Conservation (phyloP, 2,113 vertebrate genomes). For the Corythaixoides concolor region DNA sequence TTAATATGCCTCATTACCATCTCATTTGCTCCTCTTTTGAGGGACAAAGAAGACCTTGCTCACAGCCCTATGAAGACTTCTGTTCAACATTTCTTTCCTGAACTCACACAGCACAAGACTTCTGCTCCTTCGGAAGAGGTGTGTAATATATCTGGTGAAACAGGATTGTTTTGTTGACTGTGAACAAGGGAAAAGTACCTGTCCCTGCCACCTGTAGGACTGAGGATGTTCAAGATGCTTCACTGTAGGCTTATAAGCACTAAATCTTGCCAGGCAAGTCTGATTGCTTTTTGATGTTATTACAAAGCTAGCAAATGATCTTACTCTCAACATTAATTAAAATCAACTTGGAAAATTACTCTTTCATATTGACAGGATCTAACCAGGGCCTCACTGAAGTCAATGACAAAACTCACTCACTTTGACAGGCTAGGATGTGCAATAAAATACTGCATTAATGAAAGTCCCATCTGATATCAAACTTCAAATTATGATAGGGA, state of each 20-base stretch:
- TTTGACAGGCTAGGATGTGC: neutral
- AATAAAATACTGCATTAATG: neutral
- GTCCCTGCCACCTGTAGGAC: neutral
- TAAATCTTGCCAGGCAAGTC: neutral
- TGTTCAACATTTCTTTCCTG: neutral
- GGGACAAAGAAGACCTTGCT: fast-evolving
- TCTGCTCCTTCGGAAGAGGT: neutral
- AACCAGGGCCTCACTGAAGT: neutral
- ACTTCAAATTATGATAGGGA: neutral
- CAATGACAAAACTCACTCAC: neutral
- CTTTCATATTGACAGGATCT: neutral
- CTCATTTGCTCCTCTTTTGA: neutral
- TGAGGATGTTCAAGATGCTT: neutral
- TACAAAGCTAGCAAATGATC: neutral
- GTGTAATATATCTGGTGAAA: neutral
- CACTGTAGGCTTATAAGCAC: neutral
- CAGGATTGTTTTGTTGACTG: neutral
- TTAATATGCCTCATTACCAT: neutral
- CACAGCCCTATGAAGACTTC: neutral
- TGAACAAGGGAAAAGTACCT: neutral
- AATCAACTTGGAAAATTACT: slow-evolving; percentile 4
- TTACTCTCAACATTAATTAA: slow-evolving; percentile 26
- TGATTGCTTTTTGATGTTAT: slow-evolving; percentile 10
- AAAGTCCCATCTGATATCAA: neutral
- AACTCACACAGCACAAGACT: neutral